These are phyloP conservation scores for Smutsia temminckii DNA, from an alignment of 2,797 vertebrate genomes.

Conservation along the genomic window DNA sequence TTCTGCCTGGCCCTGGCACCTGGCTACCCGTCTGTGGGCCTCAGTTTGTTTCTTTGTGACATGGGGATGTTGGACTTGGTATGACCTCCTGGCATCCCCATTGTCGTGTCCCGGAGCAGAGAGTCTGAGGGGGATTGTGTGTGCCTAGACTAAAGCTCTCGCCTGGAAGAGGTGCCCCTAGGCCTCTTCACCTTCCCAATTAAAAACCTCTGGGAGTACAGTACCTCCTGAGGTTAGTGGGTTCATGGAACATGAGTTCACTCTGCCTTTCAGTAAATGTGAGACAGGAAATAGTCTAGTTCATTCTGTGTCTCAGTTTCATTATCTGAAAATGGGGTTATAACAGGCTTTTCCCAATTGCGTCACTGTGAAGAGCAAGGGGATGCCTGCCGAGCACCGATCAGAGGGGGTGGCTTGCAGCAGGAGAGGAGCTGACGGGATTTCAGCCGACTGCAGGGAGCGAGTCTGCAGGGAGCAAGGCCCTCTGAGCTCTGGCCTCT, in stretches of 20 bases:
- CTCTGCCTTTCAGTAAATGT: neutral
- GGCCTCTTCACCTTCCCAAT: neutral
- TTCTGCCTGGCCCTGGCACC: neutral
- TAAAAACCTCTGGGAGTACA: neutral
- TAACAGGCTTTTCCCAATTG: neutral
- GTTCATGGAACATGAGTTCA: neutral
- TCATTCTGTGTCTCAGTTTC: neutral
- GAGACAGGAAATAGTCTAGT: neutral
- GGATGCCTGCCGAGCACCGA: neutral
- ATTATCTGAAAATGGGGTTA: neutral
- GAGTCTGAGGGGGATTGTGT: neutral
- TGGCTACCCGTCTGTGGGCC: neutral
- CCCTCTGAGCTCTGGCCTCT: neutral
- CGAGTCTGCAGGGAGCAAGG: neutral
- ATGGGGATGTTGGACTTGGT: neutral
- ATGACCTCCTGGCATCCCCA: neutral
- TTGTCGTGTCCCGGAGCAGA: accelerated
- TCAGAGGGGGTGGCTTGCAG: accelerated
- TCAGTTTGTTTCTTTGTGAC: neutral
- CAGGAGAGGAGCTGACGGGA: neutral
- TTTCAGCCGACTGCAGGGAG: no score
- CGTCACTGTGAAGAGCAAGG: neutral
- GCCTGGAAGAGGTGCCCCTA: neutral
- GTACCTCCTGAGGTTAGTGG: neutral
- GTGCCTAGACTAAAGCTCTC: neutral